These are phyloP conservation scores for Dipodomys spectabilis DNA, from an alignment of 2,113 vertebrate species.

Conservation along the genomic window DNA sequence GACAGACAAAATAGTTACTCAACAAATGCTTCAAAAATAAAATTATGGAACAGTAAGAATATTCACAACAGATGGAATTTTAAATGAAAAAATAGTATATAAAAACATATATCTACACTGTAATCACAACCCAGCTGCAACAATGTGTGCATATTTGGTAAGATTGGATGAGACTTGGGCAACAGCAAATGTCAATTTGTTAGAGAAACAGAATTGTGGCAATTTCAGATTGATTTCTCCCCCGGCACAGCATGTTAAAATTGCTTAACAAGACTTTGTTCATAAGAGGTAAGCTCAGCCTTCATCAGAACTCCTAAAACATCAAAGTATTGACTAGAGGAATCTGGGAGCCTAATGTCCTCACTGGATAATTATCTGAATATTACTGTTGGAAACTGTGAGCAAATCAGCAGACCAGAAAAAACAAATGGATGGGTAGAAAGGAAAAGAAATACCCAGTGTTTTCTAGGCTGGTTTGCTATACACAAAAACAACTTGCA, in stretches of 20 bases:
- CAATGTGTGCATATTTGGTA: neutral
- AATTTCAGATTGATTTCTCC: constrained; percentile 9
- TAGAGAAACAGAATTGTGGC: constrained; percentile 1
- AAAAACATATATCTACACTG: neutral
- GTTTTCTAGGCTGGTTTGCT: neutral
- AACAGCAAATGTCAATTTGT: neutral
- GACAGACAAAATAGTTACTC: neutral
- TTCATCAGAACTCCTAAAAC: neutral
- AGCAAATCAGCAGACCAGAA: neutral
- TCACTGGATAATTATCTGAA: neutral
- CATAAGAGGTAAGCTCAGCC: neutral
- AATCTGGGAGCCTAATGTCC: neutral
- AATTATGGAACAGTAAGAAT: neutral
- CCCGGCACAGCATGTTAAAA: neutral
- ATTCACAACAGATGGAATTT: neutral
- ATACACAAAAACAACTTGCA: neutral
- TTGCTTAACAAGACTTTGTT: neutral
- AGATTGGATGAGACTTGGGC: neutral
- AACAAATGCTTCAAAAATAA: constrained; percentile 7
- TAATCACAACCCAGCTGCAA: neutral
- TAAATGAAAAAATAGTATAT: neutral
- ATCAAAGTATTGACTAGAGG: neutral
- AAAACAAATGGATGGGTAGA: neutral
- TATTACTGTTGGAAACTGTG: neutral
- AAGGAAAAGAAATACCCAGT: neutral